phyloP scores from a whole-genome alignment of 2,888 invertebrate species.

The Ormyrus rosae region DNA sequence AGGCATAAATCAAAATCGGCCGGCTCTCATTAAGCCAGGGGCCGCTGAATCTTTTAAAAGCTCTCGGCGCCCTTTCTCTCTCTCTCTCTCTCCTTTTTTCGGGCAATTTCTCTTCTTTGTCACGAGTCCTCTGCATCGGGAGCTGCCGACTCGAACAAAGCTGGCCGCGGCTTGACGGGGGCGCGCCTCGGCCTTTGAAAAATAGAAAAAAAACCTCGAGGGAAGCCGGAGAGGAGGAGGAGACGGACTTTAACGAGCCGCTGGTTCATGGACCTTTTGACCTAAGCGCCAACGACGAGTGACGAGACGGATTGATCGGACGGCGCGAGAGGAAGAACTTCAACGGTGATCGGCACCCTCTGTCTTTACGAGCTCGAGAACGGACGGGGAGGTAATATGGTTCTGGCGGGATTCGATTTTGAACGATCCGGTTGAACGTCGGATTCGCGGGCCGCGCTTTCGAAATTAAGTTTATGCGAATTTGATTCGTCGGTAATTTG shows the following conservation, averaged over 20 bases:
- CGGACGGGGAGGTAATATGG: too few species aligned
- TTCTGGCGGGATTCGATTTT: too few species aligned
- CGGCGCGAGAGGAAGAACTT: too few species aligned
- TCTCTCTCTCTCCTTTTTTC: neutral
- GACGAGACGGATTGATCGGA: too few species aligned
- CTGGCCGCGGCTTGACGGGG: neutral
- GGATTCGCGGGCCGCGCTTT: too few species aligned
- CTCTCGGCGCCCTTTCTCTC: neutral
- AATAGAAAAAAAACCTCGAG: conserved; percentile 19
- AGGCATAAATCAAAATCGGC: neutral
- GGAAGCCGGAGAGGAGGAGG: neutral
- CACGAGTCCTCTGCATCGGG: conserved; percentile 9
- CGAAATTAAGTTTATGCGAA: too few species aligned
- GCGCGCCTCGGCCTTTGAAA: conserved; percentile 20
- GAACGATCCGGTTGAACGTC: too few species aligned
- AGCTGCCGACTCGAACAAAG: conserved; percentile 18
- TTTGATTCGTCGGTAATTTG: too few species aligned
- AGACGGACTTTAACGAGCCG: conserved; percentile 16
- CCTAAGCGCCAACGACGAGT: too few species aligned
- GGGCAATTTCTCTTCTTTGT: conserved; percentile 33
- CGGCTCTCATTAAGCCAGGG: conserved; percentile 18
- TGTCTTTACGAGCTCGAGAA: too few species aligned
- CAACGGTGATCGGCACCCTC: too few species aligned
- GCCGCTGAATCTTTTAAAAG: conserved; percentile 32
- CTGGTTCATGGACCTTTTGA: neutral